phyloP scores from a whole-genome alignment of 2,797 vertebrate species.

The Ceyx erithaca region DNA sequence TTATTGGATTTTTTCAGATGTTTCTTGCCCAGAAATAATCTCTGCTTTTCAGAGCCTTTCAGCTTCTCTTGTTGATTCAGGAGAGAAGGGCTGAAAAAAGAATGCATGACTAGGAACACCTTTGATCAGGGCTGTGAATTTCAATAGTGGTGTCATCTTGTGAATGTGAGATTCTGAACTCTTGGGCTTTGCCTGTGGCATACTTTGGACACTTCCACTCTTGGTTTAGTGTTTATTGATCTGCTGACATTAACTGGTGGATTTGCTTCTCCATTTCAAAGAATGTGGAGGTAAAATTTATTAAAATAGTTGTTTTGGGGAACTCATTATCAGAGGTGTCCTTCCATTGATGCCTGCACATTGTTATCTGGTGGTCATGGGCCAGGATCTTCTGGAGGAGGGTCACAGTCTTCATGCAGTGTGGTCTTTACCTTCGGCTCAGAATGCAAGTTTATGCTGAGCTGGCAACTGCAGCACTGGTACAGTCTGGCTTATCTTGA shows the following conservation, averaged over 20 bases:
- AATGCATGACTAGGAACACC: not conserved
- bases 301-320: not conserved
- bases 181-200: not conserved
- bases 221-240: not conserved
- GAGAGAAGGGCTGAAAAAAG: not conserved
- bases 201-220: not conserved
- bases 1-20: not conserved
- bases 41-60: not conserved
- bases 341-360: no score
- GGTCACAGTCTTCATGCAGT: no score
- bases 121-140: not conserved
- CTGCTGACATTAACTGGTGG: not conserved
- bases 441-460: no score
- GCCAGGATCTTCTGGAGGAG: no score
- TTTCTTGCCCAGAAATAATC: not conserved
- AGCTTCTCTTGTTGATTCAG: not conserved
- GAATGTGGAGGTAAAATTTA: not conserved
- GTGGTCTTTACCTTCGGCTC: no score
- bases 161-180: not conserved
- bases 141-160: not conserved
- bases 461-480: no score
- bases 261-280: not conserved
- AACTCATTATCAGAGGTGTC: no score
- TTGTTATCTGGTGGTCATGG: no score
- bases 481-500: no score